Evolutionary conservation across 2,888 invertebrate species (phyloP).

Genomic region (Polylopha cassiicola): DNA sequence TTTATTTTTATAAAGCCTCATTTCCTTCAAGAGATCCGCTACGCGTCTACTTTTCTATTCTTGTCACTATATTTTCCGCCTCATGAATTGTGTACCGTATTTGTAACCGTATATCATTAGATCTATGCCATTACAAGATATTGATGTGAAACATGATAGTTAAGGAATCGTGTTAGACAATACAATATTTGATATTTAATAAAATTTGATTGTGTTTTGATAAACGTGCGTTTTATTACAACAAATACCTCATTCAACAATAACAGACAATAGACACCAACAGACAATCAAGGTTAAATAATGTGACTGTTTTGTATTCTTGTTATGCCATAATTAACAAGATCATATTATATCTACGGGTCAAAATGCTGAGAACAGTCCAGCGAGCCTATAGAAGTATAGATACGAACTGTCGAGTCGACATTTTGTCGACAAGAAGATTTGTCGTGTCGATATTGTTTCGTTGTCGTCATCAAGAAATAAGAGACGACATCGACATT

Average conservation of each 20-base stretch:
- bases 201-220: conserved; percentile 77
- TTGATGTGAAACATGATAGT: conserved; percentile 75
- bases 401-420: too few relatives aligned
- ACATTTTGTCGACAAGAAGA: too few relatives aligned
- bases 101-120: conserved; percentile 57
- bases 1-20: conserved; percentile 18
- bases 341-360: background rate
- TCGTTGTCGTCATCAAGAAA: too few relatives aligned
- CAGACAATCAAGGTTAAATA: too few relatives aligned
- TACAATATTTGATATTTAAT: conserved; percentile 78
- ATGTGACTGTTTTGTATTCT: too few relatives aligned
- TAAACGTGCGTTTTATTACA: conserved; percentile 47
- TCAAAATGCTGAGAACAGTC: too few relatives aligned
- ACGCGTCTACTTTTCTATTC: conserved; percentile 27
- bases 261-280: too few relatives aligned
- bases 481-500: too few relatives aligned
- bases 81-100: conserved; percentile 43
- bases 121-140: conserved; percentile 61
- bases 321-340: too few relatives aligned
- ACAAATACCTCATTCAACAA: background rate
- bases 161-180: conserved; percentile 78
- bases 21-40: conserved; percentile 21
- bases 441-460: too few relatives aligned
- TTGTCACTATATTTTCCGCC: conserved; percentile 45
- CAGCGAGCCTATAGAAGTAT: too few relatives aligned